Evolutionary conservation across 2,797 vertebrate species (phyloP), one percentile per base, ranked within the genome.

Genomic region (Thaleichthys pacificus): DNA sequence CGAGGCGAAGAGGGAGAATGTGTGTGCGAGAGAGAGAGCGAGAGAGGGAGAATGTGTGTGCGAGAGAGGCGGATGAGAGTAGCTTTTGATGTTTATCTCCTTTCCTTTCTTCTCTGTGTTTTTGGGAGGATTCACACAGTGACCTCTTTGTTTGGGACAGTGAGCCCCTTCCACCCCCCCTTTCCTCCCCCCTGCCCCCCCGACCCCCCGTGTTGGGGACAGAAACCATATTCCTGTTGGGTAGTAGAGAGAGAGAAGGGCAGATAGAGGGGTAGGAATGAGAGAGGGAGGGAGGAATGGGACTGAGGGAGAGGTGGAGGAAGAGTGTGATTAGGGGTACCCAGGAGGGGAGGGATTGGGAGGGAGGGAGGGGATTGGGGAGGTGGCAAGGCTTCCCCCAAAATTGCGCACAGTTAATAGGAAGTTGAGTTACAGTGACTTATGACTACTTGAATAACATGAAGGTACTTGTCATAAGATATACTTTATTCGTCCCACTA

Each of bases 101-200:
- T 91, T 91, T 89, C 91, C 92, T 91, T 92, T 90, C 91, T 92
- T 91, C 90, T 90, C 89, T 91, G 92, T 90, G 76, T 92, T 93
- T 93, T 91, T 88, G 87, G 87, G 0, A 81, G 84, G 86, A 92
- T 89, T 79, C 67, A 94, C 89, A 97, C 96, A 96, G 90, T 94
- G 94, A 94, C 94, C 96, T 93, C 95, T 96, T 97, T 96, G 96
- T 96, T 93, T 88, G 85, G 89, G 93, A 93, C 92, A 91, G 91
- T 91, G 82, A 86, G 87, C 85, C 77, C 83, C 86, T 19, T 35
- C 5, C 38, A 9, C 2, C 19, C 64, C 51, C 32, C 65, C 51
- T 57, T 32, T 24, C 69, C 49, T 24, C 72, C 70, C 69, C 82
- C 77, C 78, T 83, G 80, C 80, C 83, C 30, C 30, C 30, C 30